Base-by-base conservation (phyloP, 2,113 vertebrate genomes). In the Phaethon lepturus region DNA sequence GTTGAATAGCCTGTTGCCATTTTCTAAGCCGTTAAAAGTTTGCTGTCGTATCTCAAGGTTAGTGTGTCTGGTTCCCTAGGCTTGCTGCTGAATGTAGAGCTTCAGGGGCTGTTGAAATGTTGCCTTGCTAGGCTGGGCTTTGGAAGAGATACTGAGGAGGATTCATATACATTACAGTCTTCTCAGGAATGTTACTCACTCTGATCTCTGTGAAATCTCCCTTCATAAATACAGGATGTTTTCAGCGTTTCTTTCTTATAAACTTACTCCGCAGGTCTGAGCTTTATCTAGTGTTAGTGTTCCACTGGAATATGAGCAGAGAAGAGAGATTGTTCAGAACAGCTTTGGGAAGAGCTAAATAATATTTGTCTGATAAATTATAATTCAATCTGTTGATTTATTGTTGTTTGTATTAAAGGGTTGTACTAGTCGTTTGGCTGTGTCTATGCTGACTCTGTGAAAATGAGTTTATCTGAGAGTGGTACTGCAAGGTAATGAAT, bases 311-410 rank as follows among this genome's bases (percentile, higher is more conserved):
- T 75, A 28, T 3, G 44, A 74, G 90, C 89, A 96, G 90, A 35
- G 35, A 55, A 35, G 67, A 76, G 71, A 66, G 33, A 47, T 72
- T 72, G 75, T 67, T 95, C 62, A 81, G n/a, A 68, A 24, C n/a
- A 69, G 81, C 66, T 85, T 94, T 67, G 58, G 42, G 55, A 91
- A 94, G 72, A 93, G 44, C 40, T 88, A 79, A 88, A 84, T 64
- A 71, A 50, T 88, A 62, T 96, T 93, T 95, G 69, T 80, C 63
- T 63, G 71, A 67, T 88, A 94, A 90, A 96, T 94, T 91, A 93
- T 80, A 95, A 59, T 86, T 90, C 92, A 73, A 69, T 94, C 78
- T 7, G 3, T 91, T 96, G 76, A 94, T 80, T 86, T 88, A 84
- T 93, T 91, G 62, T 71, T 91, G 56, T 95, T 95, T 86, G 90